These are phyloP conservation scores for Rhinogobio ventralis DNA, from an alignment of 2,797 vertebrate genomes.

Conservation along the genomic window DNA sequence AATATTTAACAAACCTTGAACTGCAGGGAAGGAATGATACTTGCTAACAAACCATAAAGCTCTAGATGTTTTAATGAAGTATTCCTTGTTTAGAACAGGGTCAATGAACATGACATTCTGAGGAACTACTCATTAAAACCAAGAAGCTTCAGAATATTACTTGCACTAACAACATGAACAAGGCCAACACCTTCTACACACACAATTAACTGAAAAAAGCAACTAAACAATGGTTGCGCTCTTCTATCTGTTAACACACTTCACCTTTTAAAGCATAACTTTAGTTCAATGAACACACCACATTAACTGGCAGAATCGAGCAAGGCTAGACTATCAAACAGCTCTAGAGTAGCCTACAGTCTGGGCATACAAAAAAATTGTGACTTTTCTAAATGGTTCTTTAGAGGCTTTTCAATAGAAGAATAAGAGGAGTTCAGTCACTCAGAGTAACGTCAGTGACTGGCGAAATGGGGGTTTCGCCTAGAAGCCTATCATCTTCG, in stretches of 20 bases:
- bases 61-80: slow-evolving; percentile 6
- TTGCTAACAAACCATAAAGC: slow-evolving; percentile 28
- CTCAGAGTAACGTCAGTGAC: too few species aligned
- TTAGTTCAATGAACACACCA: neutral
- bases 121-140: slow-evolving; percentile 24
- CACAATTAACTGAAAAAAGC: slow-evolving; percentile 7
- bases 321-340: neutral
- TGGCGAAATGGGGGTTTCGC: too few species aligned
- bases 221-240: neutral
- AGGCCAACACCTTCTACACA: neutral
- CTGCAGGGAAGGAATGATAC: neutral
- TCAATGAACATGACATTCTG: neutral
- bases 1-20: slow-evolving; percentile 40
- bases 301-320: neutral
- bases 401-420: neutral
- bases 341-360: neutral
- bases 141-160: slow-evolving; percentile 3
- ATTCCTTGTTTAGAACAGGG: slow-evolving; percentile 12
- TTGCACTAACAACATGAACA: neutral
- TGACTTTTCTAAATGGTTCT: neutral
- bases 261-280: neutral
- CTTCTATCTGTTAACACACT: neutral
- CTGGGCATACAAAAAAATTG: neutral
- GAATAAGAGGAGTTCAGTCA: too few species aligned
- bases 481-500: too few species aligned